Base-by-base conservation (phyloP, 2,113 vertebrate species). In the Hyperopisus bebe region DNA sequence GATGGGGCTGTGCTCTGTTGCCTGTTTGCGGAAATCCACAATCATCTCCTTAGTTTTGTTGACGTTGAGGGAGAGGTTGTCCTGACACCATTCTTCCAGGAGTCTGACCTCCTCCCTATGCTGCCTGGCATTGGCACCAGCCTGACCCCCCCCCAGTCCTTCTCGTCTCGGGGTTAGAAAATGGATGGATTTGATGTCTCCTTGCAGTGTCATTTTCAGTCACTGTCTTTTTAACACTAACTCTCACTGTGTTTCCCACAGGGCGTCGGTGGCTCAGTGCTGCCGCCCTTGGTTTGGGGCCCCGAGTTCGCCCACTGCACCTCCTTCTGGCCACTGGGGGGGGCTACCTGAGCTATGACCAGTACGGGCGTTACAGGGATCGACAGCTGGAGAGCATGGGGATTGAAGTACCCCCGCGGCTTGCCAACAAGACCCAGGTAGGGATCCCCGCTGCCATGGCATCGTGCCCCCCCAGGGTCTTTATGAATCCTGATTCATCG, bases 351-450 rank as follows among this genome's bases (percentile, higher is more conserved):
- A 96, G 96, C 11, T 98, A 97, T 93, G 95, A 92, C 89, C 97
- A 97, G 90, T 97, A 97, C 1, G 96, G 95, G 35, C 95, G 93
- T 44, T 96, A 97, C 92, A 96, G 93, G 91, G 91, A 95, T 70
- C 93, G 91, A 8, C 89, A 95, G 91, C 92, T 97, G 86, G 94
- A 96, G 92, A 96, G 94, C 89, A 92, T 91, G 86, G 97, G 97
- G 3, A 5, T 96, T 90, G 97, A 96, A 58, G 91, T 95, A 35
- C 95, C 95, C 27, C 96, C 95, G 88, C 95, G 91, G 46, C 91
- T 97, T 31, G 97, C 97, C 58, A 94, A 94, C 11, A 93, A 95
- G 47, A 95, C 95, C 94, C 96, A 98, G 97, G 97, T 98, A 96
- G 93, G 96, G 92, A 55, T 10, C 9, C 0, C 31, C 8, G 0